Conservation (phyloP, 2,888 invertebrate species). For the Scelioninae gen. 2 region DNA sequence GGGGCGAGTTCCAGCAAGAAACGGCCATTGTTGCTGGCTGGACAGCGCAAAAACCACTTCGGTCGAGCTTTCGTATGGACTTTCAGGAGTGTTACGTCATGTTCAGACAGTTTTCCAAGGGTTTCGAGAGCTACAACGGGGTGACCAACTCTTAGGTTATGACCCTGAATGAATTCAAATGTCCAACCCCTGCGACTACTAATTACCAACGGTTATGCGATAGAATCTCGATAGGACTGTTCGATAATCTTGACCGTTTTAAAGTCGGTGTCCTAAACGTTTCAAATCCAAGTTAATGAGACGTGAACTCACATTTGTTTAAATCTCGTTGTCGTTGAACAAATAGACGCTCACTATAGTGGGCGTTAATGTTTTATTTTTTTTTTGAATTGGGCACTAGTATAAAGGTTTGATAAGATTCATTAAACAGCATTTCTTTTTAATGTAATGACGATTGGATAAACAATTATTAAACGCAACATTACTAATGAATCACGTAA, state of each 20-base stretch:
- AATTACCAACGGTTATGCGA: slow-evolving; percentile 68
- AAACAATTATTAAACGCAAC: too few species aligned
- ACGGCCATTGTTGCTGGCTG: slow-evolving; percentile 73
- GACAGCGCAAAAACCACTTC: slow-evolving; percentile 72
- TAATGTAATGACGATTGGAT: too few species aligned
- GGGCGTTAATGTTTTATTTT: too few species aligned
- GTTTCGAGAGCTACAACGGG: slow-evolving; percentile 62
- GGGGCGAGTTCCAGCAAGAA: slow-evolving; percentile 69
- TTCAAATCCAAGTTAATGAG: slow-evolving; percentile 70
- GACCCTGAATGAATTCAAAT: slow-evolving; percentile 73
- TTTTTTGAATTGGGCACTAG: too few species aligned
- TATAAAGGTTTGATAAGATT: too few species aligned
- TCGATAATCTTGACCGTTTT: slow-evolving; percentile 59
- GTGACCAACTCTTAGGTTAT: slow-evolving; percentile 54
- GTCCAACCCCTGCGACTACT: slow-evolving; percentile 69
- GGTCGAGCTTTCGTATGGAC: slow-evolving; percentile 63
- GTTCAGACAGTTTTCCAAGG: slow-evolving; percentile 74
- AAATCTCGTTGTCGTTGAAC: too few species aligned
- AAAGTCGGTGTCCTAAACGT: slow-evolving; percentile 63
- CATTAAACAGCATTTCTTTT: too few species aligned
- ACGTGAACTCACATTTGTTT: slow-evolving; percentile 46
- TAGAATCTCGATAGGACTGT: slow-evolving; percentile 64
- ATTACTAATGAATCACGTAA: too few species aligned
- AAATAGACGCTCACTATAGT: too few species aligned
- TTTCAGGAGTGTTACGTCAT: slow-evolving; percentile 74